Evolutionary conservation across 2,888 invertebrate genomes (phyloP).

Genomic region (Notocelia uddmanniana): DNA sequence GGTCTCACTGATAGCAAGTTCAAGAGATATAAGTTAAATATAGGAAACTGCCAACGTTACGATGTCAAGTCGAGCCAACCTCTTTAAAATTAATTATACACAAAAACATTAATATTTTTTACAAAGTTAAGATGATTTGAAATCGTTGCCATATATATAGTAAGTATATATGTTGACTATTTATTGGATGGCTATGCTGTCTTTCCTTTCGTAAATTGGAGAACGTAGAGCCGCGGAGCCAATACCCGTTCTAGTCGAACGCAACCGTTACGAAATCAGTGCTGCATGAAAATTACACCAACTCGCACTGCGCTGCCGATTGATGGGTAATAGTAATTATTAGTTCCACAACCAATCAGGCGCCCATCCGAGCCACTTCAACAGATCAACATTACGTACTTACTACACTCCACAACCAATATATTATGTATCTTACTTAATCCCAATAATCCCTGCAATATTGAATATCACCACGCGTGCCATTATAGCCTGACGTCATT

Average conservation of each 20-base stretch:
- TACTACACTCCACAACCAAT: neutral
- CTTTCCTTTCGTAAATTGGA: constrained; percentile 52
- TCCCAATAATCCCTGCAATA: neutral
- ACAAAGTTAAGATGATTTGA: neutral
- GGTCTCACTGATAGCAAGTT: constrained; percentile 80
- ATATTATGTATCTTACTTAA: too few species aligned
- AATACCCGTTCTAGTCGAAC: constrained; percentile 83
- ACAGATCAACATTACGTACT: neutral
- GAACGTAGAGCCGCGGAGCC: constrained; percentile 74
- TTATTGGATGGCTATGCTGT: constrained; percentile 43
- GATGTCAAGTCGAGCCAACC: constrained; percentile 38
- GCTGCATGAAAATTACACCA: constrained; percentile 80
- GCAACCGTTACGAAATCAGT: constrained; percentile 85
- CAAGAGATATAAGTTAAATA: constrained; percentile 77
- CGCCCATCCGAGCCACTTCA: constrained; percentile 13
- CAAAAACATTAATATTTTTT: neutral
- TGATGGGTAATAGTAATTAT: constrained; percentile 46
- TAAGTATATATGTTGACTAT: too few species aligned
- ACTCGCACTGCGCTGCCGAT: constrained; percentile 52
- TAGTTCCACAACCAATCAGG: constrained; percentile 44
- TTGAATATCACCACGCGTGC: constrained; percentile 19
- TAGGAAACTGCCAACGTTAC: constrained; percentile 71
- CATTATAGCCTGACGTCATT: constrained; percentile 22
- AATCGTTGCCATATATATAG: neutral
- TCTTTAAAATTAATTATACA: neutral